Conservation (phyloP, 2,797 vertebrate species). For the Zalophus californianus region DNA sequence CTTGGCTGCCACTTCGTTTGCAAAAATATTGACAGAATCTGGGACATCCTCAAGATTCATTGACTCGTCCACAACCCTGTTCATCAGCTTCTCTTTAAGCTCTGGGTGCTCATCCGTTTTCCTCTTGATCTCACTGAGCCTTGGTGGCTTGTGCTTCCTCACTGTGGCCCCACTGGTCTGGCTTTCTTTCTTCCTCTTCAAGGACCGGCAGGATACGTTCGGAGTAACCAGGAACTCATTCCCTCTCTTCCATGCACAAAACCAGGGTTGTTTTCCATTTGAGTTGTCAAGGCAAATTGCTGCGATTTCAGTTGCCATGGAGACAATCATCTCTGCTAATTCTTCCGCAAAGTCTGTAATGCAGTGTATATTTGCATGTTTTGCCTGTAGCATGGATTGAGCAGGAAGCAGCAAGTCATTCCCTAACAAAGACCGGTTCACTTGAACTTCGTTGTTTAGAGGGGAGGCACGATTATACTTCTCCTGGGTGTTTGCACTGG, state of each 20-base stretch:
- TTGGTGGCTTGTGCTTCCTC: conserved; percentile 96
- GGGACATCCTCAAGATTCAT: conserved; percentile 93
- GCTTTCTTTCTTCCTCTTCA: conserved; percentile 94
- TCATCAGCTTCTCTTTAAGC: conserved; percentile 97
- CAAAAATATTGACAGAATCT: conserved; percentile 94
- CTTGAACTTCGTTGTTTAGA: conserved; percentile 84
- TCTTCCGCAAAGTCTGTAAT: conserved; percentile 97
- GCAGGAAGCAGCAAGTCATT: conserved; percentile 81
- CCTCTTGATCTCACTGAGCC: conserved; percentile 99
- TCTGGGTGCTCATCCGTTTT: conserved; percentile 99
- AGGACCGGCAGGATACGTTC: conserved; percentile 88
- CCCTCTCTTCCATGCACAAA: conserved; percentile 95
- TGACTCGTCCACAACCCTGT: conserved; percentile 97
- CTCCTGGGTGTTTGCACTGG: conserved; percentile 70
- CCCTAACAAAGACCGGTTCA: conserved; percentile 85
- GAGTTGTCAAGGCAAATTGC: conserved; percentile 99
- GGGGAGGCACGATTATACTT: conserved; percentile 67
- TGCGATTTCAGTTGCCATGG: conserved; percentile 99
- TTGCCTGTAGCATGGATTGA: conserved; percentile 86
- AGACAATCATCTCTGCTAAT: conserved; percentile 96
- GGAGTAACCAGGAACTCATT: conserved; percentile 90
- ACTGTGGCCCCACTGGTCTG: conserved; percentile 87
- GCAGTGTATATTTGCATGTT: conserved; percentile 90
- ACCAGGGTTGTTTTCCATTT: conserved; percentile 98
- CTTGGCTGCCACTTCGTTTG: conserved; percentile 96